phyloP scores from a whole-genome alignment of 1,140 invertebrate species.

The Conus ventricosus region DNA sequence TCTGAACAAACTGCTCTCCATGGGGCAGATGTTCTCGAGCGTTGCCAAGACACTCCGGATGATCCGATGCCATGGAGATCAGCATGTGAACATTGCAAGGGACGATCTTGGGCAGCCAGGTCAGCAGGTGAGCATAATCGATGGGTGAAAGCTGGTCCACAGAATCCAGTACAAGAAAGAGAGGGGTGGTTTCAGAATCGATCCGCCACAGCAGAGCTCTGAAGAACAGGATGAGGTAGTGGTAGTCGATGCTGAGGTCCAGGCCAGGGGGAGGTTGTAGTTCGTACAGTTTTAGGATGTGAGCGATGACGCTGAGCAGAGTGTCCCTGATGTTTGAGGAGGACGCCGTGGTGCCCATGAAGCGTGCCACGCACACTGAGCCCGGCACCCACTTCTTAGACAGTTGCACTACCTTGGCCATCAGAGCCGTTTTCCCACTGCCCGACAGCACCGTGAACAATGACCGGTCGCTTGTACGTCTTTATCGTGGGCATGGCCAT shows the following conservation, averaged over 20 bases:
- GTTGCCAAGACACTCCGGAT: constrained; percentile 47
- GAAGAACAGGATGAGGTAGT: constrained; percentile 53
- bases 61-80: constrained; percentile 75
- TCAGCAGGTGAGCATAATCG: constrained; percentile 58
- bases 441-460: constrained; percentile 60
- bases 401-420: constrained; percentile 53
- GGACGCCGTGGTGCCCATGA: constrained; percentile 56
- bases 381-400: constrained; percentile 50
- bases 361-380: constrained; percentile 54
- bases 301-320: constrained; percentile 50
- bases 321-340: constrained; percentile 50
- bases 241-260: constrained; percentile 49
- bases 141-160: constrained; percentile 63
- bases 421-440: constrained; percentile 61
- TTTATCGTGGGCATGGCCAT: constrained; percentile 34
- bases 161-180: constrained; percentile 70
- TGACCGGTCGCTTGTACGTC: constrained; percentile 48
- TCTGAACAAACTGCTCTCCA: constrained; percentile 47
- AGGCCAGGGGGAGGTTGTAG: constrained; percentile 39
- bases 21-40: constrained; percentile 27
- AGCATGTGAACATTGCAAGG: constrained; percentile 79
- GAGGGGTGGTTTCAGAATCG: constrained; percentile 35
- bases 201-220: constrained; percentile 49
- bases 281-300: constrained; percentile 48
- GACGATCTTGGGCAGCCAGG: constrained; percentile 66